These are phyloP conservation scores for Thera obeliscata DNA, from an alignment of 2,888 invertebrate genomes.

Conservation along the genomic window DNA sequence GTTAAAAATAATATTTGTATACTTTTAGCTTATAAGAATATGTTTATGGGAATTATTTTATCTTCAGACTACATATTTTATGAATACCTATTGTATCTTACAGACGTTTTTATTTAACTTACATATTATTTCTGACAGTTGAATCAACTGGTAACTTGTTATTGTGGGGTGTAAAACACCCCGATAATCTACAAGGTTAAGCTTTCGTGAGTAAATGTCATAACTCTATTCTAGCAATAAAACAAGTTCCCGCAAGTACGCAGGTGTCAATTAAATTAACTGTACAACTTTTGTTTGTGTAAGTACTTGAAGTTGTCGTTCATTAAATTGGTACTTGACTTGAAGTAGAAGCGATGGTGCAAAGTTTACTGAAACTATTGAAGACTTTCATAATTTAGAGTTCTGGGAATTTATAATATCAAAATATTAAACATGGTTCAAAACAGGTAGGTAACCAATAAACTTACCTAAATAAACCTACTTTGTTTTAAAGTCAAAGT, in stretches of 20 bases:
- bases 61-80: no score
- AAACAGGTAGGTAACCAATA: no score
- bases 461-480: no score
- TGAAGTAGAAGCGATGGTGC: slow-evolving; percentile 4
- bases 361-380: slow-evolving; percentile 11
- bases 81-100: no score
- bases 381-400: slow-evolving; percentile 5
- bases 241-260: slow-evolving; percentile 12
- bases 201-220: slow-evolving; percentile 15
- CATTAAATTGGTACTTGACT: slow-evolving; percentile 30
- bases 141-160: neutral
- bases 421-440: neutral
- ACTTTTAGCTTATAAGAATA: no score
- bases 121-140: no score
- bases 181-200: neutral
- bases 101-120: no score
- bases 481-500: no score
- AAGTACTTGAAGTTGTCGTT: slow-evolving; percentile 15
- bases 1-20: no score
- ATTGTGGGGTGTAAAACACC: neutral
- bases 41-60: no score
- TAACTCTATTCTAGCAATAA: neutral
- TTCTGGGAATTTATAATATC: neutral
- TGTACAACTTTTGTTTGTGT: slow-evolving; percentile 27
- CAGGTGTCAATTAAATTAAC: slow-evolving; percentile 20